Evolutionary conservation across 2,888 invertebrate genomes (phyloP), one percentile per base, ranked within the genome.

Genomic region (Nemoura dubitans): DNA sequence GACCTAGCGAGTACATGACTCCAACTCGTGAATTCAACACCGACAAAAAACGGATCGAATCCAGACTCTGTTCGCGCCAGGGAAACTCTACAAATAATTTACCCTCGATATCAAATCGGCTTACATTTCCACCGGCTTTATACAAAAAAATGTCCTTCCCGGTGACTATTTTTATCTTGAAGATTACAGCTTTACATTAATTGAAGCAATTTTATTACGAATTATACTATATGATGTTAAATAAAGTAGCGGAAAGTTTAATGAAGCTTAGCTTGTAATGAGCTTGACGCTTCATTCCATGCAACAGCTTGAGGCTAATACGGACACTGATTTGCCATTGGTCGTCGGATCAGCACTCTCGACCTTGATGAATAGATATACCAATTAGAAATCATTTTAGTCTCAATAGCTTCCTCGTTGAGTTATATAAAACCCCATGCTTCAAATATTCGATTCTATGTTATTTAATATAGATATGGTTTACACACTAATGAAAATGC

Each of bases 71-170:
- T 14, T 59, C 59, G 59, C 21, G 3, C 59, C 16, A 59, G 59
- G 59, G 59, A 59, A 59, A 59, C 59, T 59, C 59, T 36, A 59
- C 59, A 59, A 59, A 59, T 59, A 59, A 59, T 59, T 59, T 59
- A 59, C 14, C 59, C 14, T 14, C 14, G 59, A 59, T 59, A 3
- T 59, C 6, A 59, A 59, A 59, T 59, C 59, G 59, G 59, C 59
- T 59, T 59, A 59, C 59, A 59, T 59, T 59, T 59, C 59, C 59
- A 16, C 59, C 21, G 59, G 59, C 59, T 59, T 59, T 3, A 10
- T 59, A 21, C 1, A 59, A 59, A 59, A 59, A 59, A 59, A 59
- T 6, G 10, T 2, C 2, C 59, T 10, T 10, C 6, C 59, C 21
- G 16, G 36, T 36, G 36, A 36, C 36, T 36, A 36, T 36, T 36